Conservation (phyloP, 1,140 invertebrate species). For the Venustaconcha ellipsiformis region DNA sequence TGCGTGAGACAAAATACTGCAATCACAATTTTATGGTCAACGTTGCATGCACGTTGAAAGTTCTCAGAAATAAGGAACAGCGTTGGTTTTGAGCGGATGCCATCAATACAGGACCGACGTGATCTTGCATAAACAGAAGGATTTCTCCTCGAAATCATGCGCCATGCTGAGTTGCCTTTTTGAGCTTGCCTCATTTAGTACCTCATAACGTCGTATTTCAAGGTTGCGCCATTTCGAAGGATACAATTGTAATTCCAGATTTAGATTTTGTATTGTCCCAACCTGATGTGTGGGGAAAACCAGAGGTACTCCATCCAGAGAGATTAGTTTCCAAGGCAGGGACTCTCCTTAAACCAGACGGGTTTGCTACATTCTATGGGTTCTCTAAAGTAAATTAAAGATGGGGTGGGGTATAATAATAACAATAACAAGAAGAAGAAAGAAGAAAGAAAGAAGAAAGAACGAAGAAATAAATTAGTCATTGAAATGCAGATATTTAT, state of each 20-base stretch:
- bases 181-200: slow-evolving; percentile 27
- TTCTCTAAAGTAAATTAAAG: background rate
- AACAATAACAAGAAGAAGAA: no score
- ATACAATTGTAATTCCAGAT: slow-evolving; percentile 55
- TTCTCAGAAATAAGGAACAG: slow-evolving; percentile 83
- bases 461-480: no score
- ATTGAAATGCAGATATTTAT: no score
- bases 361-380: slow-evolving; percentile 42
- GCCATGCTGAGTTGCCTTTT: slow-evolving; percentile 59
- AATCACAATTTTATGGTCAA: slow-evolving; percentile 71
- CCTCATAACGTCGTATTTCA: slow-evolving; percentile 39
- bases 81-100: slow-evolving; percentile 5
- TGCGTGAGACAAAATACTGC: no score
- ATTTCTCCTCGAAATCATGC: slow-evolving; percentile 29
- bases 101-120: slow-evolving; percentile 6
- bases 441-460: no score
- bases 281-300: slow-evolving; percentile 74
- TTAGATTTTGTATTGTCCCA: slow-evolving; percentile 51
- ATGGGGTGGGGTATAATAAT: no score
- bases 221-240: slow-evolving; percentile 57
- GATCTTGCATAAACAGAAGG: slow-evolving; percentile 20
- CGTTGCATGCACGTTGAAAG: slow-evolving; percentile 81
- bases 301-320: slow-evolving; percentile 78
- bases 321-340: slow-evolving; percentile 66
- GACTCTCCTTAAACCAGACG: slow-evolving; percentile 10